Base-by-base conservation (phyloP, 2,797 vertebrate genomes). In the Onychomys leucogaster region DNA sequence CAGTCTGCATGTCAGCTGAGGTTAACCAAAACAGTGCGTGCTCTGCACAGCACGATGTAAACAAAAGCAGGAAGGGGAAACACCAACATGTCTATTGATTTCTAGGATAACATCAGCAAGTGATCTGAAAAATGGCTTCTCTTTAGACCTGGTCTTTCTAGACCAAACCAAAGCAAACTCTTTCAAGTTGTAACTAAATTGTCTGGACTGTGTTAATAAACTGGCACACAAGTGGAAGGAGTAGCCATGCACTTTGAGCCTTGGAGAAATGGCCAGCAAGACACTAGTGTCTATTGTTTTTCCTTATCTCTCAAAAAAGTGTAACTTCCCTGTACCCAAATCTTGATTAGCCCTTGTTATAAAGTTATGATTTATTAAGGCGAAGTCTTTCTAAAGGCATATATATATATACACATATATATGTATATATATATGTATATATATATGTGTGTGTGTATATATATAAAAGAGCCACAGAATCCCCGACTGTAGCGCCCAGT, bases 1-100 rank as follows among this genome's bases (percentile, higher is more conserved):
- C n/a, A 0, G 84, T 43, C 41, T 63, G 73, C 84, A 89, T 93
- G 91, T 97, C 91, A 97, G 96, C 96, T 97, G 97, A 97, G 96
- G 96, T 96, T 95, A 97, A 96, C 91, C 95, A 95, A 90, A 77
- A 55, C 59, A 84, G 41, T 92, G n/a, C 32, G 32, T 46, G 7
- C 49, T 87, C 75, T 81, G 52, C 16, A 52, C 10, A 87, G 5
- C 63, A 46, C 57, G 94, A 94, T 77, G 46, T 87, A 76, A 78
- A 95, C 63, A 46, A 93, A 93, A 96, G 85, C 29, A 82, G 61
- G 46, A 69, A 92, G 41, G 89, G 82, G 93, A 97, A 96, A 92
- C 88, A 94, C 77, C 92, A 81, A 94, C 52, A 82, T 78, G 85
- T 95, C 90, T 94, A 43, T 37, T n/a, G 55, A 25, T 65, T 71